Evolutionary conservation across 2,888 invertebrate species (phyloP).

Genomic region (Protonemura montana): DNA sequence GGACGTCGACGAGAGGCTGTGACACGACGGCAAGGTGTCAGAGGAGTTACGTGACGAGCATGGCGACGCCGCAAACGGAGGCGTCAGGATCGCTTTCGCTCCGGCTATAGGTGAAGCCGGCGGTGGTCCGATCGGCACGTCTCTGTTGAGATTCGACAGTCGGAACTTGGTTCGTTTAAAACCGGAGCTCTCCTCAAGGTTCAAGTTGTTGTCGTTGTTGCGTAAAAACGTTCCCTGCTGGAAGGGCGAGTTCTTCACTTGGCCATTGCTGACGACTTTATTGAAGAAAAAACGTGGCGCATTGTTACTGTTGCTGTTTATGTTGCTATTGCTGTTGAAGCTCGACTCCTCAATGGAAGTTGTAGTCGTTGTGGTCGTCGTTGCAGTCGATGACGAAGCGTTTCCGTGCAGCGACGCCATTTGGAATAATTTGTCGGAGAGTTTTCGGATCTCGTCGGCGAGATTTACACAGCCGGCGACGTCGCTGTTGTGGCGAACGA

Average conservation of each 20-base stretch:
- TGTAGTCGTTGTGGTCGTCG: neutral
- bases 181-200: constrained; percentile 25
- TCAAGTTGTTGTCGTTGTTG: neutral
- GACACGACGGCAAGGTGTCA: constrained; percentile 38
- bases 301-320: constrained; percentile 1
- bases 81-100: constrained; percentile 25
- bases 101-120: constrained; percentile 41
- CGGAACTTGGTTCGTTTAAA: constrained; percentile 67
- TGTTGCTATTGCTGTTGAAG: constrained; percentile 31
- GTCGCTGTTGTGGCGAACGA: constrained; percentile 61
- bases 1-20: constrained; percentile 49
- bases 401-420: constrained; percentile 48
- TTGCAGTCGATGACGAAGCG: neutral
- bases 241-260: constrained; percentile 35
- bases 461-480: constrained; percentile 59
- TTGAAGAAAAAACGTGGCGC: constrained; percentile 25
- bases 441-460: constrained; percentile 83
- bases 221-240: constrained; percentile 32
- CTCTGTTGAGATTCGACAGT: constrained; percentile 73
- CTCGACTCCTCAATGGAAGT: neutral
- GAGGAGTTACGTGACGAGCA: constrained; percentile 47
- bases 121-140: constrained; percentile 73
- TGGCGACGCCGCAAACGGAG: constrained; percentile 43
- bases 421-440: constrained; percentile 76
- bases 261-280: constrained; percentile 34